phyloP scores from a whole-genome alignment of 2,797 vertebrate genomes.

The Anomalospiza imberbis region DNA sequence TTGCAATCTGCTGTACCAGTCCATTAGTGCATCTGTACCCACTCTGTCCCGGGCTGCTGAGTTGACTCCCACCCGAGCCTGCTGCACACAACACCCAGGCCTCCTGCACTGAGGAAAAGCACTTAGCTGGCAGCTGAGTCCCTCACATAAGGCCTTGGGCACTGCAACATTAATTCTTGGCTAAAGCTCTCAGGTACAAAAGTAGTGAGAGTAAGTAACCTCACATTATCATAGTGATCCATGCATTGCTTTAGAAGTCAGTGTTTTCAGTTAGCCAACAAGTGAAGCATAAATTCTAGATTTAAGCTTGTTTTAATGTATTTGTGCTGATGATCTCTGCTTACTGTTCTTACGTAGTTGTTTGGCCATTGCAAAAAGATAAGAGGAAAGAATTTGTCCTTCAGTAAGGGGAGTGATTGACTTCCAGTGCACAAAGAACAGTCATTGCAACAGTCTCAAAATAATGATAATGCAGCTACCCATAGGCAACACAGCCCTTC shows the following conservation, averaged over 20 bases:
- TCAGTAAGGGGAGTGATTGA: neutral
- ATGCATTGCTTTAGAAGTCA: neutral
- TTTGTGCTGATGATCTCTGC: neutral
- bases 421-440: neutral
- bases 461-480: neutral
- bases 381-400: neutral
- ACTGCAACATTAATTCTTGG: neutral
- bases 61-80: neutral
- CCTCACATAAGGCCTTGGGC: neutral
- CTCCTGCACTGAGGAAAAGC: neutral
- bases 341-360: neutral
- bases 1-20: fast-evolving
- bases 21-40: neutral
- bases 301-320: neutral
- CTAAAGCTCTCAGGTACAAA: neutral
- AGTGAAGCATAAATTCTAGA: neutral
- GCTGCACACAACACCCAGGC: neutral
- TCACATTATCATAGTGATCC: neutral
- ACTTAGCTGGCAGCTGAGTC: neutral
- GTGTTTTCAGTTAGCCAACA: neutral
- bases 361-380: neutral
- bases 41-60: neutral
- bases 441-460: neutral
- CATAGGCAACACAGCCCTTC: neutral
- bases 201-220: neutral